Conservation (phyloP, 2,888 invertebrate genomes). For the Hyalella azteca region DNA sequence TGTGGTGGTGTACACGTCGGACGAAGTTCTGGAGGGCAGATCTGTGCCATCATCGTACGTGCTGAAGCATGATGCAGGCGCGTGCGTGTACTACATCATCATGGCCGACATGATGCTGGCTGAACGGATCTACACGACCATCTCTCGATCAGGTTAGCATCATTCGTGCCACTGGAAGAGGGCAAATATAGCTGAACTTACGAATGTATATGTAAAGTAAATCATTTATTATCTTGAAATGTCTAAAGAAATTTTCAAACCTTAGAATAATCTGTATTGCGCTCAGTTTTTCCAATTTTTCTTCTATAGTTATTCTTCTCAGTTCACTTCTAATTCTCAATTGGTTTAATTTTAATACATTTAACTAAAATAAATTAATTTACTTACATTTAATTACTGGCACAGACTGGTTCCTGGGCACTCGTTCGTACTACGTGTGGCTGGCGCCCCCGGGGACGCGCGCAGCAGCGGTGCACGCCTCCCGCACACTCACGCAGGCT, state of each 20-base stretch:
- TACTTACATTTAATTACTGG: too few relatives aligned
- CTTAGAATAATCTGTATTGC: too few relatives aligned
- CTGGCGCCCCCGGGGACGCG: background rate
- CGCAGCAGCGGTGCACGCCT: background rate
- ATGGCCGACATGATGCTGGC: background rate
- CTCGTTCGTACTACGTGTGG: constrained; percentile 26
- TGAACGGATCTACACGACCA: background rate
- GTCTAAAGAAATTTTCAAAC: too few relatives aligned
- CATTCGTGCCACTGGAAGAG: too few relatives aligned
- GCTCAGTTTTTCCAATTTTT: too few relatives aligned
- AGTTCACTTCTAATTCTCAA: too few relatives aligned
- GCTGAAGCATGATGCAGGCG: background rate
- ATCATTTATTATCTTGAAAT: too few relatives aligned
- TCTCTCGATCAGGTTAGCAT: background rate
- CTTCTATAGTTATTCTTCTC: too few relatives aligned
- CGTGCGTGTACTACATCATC: background rate
- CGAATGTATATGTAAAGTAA: too few relatives aligned
- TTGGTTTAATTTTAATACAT: too few relatives aligned
- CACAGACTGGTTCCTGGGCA: constrained; percentile 42
- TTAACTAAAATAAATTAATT: too few relatives aligned
- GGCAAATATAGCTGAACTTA: too few relatives aligned
- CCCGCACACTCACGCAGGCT: background rate
- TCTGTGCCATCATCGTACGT: background rate
- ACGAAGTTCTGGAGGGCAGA: background rate
- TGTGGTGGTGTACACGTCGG: background rate